These are phyloP conservation scores for Thermophis baileyi DNA, from an alignment of 2,113 vertebrate genomes.

Conservation along the genomic window DNA sequence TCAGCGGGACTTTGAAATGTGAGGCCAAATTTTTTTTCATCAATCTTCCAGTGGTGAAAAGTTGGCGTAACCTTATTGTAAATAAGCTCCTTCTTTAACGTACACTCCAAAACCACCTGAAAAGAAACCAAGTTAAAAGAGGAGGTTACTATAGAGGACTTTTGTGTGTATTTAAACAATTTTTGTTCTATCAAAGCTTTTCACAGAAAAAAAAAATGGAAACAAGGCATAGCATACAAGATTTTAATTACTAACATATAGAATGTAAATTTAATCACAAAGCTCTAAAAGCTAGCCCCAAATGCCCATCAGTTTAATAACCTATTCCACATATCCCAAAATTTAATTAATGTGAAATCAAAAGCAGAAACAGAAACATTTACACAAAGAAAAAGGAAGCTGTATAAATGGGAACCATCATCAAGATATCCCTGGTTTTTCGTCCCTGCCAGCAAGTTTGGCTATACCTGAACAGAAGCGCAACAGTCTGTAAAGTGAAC, in stretches of 20 bases:
- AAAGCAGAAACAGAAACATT: not conserved
- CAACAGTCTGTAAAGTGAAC: not conserved
- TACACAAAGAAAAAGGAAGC: not conserved
- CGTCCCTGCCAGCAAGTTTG: not conserved
- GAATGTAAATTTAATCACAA: not conserved
- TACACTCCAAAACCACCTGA: constrained; percentile 97
- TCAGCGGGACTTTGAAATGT: constrained; percentile 99
- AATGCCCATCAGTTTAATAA: not conserved
- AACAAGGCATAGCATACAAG: not conserved
- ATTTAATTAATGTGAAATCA: not conserved
- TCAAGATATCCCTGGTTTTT: not conserved
- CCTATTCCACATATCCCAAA: not conserved
- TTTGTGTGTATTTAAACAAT: not conserved
- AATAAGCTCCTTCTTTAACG: constrained; percentile 90
- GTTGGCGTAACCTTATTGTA: constrained; percentile 99
- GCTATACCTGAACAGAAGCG: not conserved
- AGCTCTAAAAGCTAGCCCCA: not conserved
- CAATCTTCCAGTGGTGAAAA: constrained; percentile 99
- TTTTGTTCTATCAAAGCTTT: not conserved
- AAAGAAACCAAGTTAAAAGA: constrained; percentile 42
- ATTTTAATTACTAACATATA: not conserved
- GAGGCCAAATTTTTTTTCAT: constrained; percentile 97
- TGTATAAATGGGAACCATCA: not conserved
- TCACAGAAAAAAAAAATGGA: not conserved
- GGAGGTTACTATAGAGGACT: not conserved